phyloP scores from a whole-genome alignment of 2,113 vertebrate genomes.

The Capreolus pygargus region DNA sequence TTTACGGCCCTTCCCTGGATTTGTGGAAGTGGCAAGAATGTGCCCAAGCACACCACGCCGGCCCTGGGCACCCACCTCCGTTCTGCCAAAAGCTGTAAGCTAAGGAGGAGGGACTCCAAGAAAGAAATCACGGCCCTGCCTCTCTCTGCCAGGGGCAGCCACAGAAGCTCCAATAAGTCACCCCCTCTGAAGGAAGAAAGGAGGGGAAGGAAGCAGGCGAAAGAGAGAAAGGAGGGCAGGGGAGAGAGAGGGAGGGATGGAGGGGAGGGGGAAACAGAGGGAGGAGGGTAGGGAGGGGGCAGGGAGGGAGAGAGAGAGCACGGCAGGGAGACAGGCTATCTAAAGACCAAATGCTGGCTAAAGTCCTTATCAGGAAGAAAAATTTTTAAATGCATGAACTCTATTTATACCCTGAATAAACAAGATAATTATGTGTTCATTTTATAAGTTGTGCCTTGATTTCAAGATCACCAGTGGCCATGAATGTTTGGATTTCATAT shows the following conservation, averaged over 20 bases:
- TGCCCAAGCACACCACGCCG: background rate
- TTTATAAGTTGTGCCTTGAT: constrained; percentile 64
- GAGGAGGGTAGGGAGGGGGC: background rate
- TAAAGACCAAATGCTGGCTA: constrained; percentile 31
- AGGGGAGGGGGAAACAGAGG: too few relatives aligned
- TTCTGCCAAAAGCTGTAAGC: background rate
- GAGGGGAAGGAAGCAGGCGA: background rate
- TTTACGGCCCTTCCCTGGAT: background rate
- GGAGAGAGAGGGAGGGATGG: background rate
- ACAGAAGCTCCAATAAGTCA: background rate
- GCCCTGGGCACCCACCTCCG: too few relatives aligned
- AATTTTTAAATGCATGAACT: constrained; percentile 58
- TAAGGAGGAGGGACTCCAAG: background rate
- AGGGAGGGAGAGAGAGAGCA: background rate
- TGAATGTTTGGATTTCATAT: constrained; percentile 64
- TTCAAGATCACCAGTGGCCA: constrained; percentile 53
- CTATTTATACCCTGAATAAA: constrained; percentile 74
- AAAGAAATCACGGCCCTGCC: background rate
- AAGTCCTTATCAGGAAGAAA: constrained; percentile 74
- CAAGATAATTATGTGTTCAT: constrained; percentile 62
- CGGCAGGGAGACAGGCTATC: background rate
- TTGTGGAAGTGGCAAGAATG: background rate
- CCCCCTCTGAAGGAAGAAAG: background rate
- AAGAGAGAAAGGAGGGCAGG: background rate
- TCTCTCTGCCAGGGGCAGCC: background rate